Percentiles rank a stretch among this genome's conserved stretches.
Conservation (phyloP, 2,888 invertebrate genomes). For the Caradrina clavipalpis region DNA sequence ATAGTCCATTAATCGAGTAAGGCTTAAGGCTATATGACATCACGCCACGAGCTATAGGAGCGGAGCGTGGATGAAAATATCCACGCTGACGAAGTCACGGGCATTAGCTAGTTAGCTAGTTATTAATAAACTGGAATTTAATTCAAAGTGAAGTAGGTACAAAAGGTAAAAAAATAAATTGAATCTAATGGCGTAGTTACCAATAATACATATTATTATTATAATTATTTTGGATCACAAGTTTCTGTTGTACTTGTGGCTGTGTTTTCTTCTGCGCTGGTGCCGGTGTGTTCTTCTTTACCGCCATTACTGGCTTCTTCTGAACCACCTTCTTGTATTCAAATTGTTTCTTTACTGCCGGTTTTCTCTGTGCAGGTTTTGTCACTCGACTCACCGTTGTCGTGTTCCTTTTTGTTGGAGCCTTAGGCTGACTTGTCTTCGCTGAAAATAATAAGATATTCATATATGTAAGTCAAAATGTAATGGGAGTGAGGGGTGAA, state of each 20-base stretch:
- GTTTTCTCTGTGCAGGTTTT: conserved; percentile 5
- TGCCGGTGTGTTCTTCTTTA: not conserved
- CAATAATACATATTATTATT: not conserved
- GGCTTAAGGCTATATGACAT: no score
- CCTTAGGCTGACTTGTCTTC: not conserved
- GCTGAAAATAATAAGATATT: not conserved
- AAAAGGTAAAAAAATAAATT: not conserved
- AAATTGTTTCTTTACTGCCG: not conserved
- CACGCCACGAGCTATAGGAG: no score
- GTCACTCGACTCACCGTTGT: conserved; percentile 9
- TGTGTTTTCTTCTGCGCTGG: not conserved
- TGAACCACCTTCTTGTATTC: not conserved
- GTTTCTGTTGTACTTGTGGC: not conserved
- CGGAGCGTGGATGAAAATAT: no score
- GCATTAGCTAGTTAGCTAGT: no score
- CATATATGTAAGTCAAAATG: not conserved
- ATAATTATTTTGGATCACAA: not conserved
- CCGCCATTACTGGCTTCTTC: not conserved
- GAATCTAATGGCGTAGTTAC: not conserved
- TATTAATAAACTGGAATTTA: no score
- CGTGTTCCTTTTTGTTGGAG: conserved; percentile 2
- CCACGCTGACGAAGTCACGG: no score
- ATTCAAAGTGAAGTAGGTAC: no score
- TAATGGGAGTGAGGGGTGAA: no score
- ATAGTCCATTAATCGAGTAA: no score